Evolutionary conservation across 1,140 invertebrate genomes (phyloP), one percentile per base, ranked within the genome.

Genomic region (Heliconius himera): DNA sequence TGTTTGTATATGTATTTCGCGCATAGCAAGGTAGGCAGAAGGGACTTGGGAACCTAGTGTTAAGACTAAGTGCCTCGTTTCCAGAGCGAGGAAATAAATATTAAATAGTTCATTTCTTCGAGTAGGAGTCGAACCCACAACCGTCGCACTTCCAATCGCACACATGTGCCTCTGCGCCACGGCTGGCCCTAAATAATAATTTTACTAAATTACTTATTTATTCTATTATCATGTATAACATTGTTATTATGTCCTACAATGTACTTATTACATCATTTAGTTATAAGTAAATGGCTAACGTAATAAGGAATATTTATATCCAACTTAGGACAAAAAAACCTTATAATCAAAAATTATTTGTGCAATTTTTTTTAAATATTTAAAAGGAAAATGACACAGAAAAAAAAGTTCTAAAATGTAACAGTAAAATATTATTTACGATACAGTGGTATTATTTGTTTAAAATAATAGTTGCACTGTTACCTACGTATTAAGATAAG

Each of bases 391-490:
- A 49, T 73, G 26, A 26, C 3, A 73, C 72, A 46, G 29, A 18
- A 54, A 54, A 51, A 46, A 20, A 29, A 4, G 9, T 54, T 20
- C n/a, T 70, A 70, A 66, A 13, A 22, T 29, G 9, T 66, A 29
- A 11, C 60, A 22, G 60, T 66, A 29, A n/a, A 66, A 22, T 54
- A 8, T 41, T 75, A 75, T 60, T 76, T 70, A 70, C 38, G 56
- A 76, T 16, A 76, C 49, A 76, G 36, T 70, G 8, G 9, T 60
- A 26, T 46, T 70, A 75, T 70, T 74, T 78, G 54, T 51, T 60
- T 51, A 49, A 49, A 66, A 77, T 80, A 73, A 51, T 51, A 77
- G 33, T 73, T 66, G 22, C 56, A 66, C 56, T 66, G 22, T 66
- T 66, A 66, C 56, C 6, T 26, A 26, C 11, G 1, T 29, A 66